Evolutionary conservation across 2,888 invertebrate genomes (phyloP), one percentile per base, ranked within the genome.

Genomic region (Heliconius ethilla): DNA sequence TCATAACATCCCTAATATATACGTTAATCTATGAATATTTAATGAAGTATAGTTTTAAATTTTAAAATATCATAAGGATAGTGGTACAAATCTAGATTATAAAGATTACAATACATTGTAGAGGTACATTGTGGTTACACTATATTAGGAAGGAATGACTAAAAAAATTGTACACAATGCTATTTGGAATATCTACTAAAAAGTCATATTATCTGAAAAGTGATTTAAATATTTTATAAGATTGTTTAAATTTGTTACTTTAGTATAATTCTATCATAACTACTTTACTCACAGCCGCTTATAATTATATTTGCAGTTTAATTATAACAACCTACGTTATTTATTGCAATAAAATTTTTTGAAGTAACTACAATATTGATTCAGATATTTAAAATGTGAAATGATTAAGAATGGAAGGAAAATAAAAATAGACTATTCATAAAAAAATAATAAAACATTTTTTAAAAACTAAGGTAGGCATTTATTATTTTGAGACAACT

Each of bases 251-350:
- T 29, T 70, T 70, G 9, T 70, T 45, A 51, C 22, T 55, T 55
- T 55, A 22, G n/a, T 37, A 55, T n/a, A 55, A 10, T 37, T 77
- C 66, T 73, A 55, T 66, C 59, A 77, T 66, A 59, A 77, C 65
- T 78, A 78, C 67, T 63, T 78, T 70, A 70, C 65, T 78, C 78
- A 78, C 78, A 78, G 78, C 78, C 78, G 33, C 69, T 66, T 75
- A 76, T 51, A 66, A 73, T 55, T 70, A 77, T 70, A 75, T 75
- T 78, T 78, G 74, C 75, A 75, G 51, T 75, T 75, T 37, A 74
- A 69, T 59, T 69, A 70, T 62, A 63, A 63, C 63, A 70, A 70
- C 51, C 33, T 70, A 70, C 70, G n/a, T 70, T 70, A 33, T 55
- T 37, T n/a, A 70, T 51, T 15, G 55, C 1, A 45, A 22, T 29